Base-by-base conservation (phyloP, 2,113 vertebrate species). In the Malurus melanocephalus region DNA sequence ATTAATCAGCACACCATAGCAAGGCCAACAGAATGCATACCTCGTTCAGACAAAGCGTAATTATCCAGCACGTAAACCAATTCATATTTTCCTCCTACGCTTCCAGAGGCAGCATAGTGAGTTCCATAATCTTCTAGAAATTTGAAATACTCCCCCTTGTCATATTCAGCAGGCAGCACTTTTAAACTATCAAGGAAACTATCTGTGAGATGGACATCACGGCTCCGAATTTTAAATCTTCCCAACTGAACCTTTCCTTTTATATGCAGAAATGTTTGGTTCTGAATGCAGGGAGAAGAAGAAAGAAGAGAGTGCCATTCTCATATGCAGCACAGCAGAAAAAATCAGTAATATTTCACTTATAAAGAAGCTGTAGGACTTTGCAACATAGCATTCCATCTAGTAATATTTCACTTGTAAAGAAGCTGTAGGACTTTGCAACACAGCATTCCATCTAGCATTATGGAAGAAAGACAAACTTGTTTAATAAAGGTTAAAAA, bases 91-190 rank as follows among this genome's bases (percentile, higher is more conserved):
- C 99, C 99, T 46, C 99, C 98, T 7, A 98, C 80, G 64, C 82
- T 97, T 64, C 98, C 99, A 75, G 97, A 98, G 64, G 64, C 96
- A 0, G 98, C 97, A 90, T 98, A 99, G 93, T 99, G 99, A 24
- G 99, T 99, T 85, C 99, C 99, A 46, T 99, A 99, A 61, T 97
- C 98, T 95, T 99, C 98, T 74, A 99, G 82, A 95, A 99, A 98
- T 82, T 96, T 96, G 92, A 98, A 99, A 94, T 99, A 99, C 90
- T 98, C 96, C 6, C 98, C 98, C 78, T 98, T 99, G 65, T 98
- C 98, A 42, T 99, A 99, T 56, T 92, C n/a, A 55, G 89, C 6
- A 57, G 99, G 98, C 67, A 99, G 95, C 85, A 69, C 55, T n/a
- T 95, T 96, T 74, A 98, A n/a, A 24, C 98, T 97, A 18, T 95